A percentile compares a stretch with the other conserved stretches of the same genome.
Evolutionary conservation across 2,113 vertebrate species (phyloP).

Genomic region (Neogobius melanostomus): DNA sequence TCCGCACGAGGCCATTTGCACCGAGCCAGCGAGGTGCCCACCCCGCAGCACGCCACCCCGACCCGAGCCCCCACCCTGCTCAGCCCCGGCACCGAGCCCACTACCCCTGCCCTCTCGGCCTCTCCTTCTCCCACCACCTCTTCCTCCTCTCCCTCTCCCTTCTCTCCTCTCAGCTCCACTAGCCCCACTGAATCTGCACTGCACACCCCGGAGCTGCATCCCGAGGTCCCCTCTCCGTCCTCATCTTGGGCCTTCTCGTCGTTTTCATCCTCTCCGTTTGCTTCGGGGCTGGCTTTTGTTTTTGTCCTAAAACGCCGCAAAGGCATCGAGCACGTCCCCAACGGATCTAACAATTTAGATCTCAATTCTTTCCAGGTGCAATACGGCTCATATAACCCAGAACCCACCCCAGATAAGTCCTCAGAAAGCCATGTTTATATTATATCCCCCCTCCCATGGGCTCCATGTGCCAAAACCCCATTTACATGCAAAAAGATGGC

Average conservation of each 20-base stretch:
- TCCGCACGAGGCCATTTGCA: slow-evolving; percentile 93
- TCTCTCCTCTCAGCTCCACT: slow-evolving; percentile 52
- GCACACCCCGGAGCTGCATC: slow-evolving; percentile 81
- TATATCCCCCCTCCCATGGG: slow-evolving; percentile 92
- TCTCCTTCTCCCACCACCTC: slow-evolving; percentile 23
- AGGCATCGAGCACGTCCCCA: slow-evolving; percentile 82
- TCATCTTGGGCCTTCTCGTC: slow-evolving; percentile 93
- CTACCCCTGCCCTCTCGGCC: slow-evolving; percentile 34
- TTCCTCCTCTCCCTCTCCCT: slow-evolving; percentile 19
- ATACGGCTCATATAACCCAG: slow-evolving; percentile 89
- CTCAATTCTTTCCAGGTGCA: slow-evolving; percentile 93
- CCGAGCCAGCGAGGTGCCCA: slow-evolving; percentile 78
- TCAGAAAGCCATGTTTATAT: slow-evolving; percentile 91
- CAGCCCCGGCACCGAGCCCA: slow-evolving; percentile 80
- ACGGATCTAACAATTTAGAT: slow-evolving; percentile 85
- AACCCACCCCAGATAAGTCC: slow-evolving; percentile 82
- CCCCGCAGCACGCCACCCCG: slow-evolving; percentile 64
- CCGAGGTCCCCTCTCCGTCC: slow-evolving; percentile 92
- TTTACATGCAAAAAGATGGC: slow-evolving; percentile 96
- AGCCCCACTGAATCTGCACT: slow-evolving; percentile 80
- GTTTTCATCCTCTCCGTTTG: slow-evolving; percentile 97
- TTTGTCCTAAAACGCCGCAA: slow-evolving; percentile 95
- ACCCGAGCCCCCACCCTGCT: slow-evolving; percentile 78
- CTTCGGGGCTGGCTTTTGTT: slow-evolving; percentile 96
- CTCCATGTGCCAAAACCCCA: slow-evolving; percentile 98